A percentile compares a stretch with the other conserved stretches of the same genome.
These are phyloP conservation scores for Gymnodraco acuticeps DNA, from an alignment of 2,797 vertebrate genomes.

Conservation along the genomic window DNA sequence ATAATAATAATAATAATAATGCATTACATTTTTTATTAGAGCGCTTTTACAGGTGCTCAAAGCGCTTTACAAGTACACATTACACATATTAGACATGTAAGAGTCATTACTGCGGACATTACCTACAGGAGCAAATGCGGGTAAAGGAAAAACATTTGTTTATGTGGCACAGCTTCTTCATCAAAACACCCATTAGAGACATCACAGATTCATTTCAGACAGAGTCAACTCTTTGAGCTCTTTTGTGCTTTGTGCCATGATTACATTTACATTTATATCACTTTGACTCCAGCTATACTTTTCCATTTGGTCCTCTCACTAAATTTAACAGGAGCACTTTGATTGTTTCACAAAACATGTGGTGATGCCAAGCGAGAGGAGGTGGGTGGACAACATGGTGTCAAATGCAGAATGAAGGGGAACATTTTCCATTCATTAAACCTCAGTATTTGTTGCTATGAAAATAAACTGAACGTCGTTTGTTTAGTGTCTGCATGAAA, in stretches of 20 bases:
- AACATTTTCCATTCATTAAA: conserved; percentile 47
- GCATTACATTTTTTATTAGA: too few species aligned
- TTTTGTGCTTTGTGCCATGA: conserved; percentile 31
- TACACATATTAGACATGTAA: too few species aligned
- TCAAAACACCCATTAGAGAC: conserved; percentile 13
- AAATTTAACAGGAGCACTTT: conserved; percentile 30
- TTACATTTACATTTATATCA: conserved; percentile 32
- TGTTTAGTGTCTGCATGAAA: conserved; percentile 66
- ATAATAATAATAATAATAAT: too few species aligned
- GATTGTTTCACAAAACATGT: conserved; percentile 43
- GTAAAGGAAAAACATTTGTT: conserved; percentile 44
- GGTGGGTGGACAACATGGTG: conserved; percentile 17
- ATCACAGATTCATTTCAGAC: conserved; percentile 31
- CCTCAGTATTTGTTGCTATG: conserved; percentile 40
- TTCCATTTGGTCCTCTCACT: conserved; percentile 34
- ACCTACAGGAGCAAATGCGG: too few species aligned
- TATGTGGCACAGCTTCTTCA: conserved; percentile 39
- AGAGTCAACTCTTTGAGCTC: conserved; percentile 27
- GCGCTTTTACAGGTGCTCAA: too few species aligned
- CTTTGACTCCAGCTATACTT: conserved; percentile 26
- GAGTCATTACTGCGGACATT: too few species aligned
- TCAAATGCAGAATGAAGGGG: conserved; percentile 16
- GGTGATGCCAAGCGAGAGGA: conserved; percentile 27
- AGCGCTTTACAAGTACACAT: too few species aligned
- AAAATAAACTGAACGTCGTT: conserved; percentile 40